A percentile compares a stretch with the other conserved stretches of the same genome.
Evolutionary conservation across 2,888 invertebrate genomes (phyloP).

Genomic region (Pomacea canaliculata): DNA sequence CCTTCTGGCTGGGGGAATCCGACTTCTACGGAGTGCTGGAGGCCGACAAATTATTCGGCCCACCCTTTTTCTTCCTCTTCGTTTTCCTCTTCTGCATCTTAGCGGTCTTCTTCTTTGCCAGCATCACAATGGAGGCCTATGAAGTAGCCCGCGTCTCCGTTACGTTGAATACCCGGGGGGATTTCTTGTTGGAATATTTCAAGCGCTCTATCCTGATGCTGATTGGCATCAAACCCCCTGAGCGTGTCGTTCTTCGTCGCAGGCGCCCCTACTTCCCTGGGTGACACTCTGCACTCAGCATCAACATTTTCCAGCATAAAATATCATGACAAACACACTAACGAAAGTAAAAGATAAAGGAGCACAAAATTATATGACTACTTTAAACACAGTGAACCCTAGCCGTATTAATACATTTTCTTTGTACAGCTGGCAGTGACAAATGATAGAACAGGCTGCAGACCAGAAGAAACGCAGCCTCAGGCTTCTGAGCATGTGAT

Average conservation of each 20-base stretch:
- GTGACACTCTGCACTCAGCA: too few relatives aligned
- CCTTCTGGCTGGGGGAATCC: constrained; percentile 8
- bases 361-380: too few relatives aligned
- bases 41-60: neutral
- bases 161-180: constrained; percentile 8
- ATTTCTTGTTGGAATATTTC: constrained; percentile 3
- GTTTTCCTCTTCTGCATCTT: constrained; percentile 15
- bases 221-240: constrained; percentile 5
- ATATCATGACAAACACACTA: too few relatives aligned
- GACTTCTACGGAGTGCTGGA: constrained; percentile 3
- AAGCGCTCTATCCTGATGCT: neutral
- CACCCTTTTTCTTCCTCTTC: constrained; percentile 15
- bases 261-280: neutral
- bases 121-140: constrained; percentile 7
- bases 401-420: too few relatives aligned
- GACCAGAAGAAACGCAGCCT: too few relatives aligned
- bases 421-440: too few relatives aligned
- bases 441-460: too few relatives aligned
- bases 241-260: neutral
- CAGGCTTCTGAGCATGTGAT: too few relatives aligned
- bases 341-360: too few relatives aligned
- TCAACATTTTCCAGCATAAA: too few relatives aligned
- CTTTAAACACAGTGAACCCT: too few relatives aligned
- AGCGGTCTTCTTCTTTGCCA: constrained; percentile 17
- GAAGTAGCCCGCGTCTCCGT: constrained; percentile 9